phyloP scores from a whole-genome alignment of 2,113 vertebrate genomes.

The Notiomystis cincta region DNA sequence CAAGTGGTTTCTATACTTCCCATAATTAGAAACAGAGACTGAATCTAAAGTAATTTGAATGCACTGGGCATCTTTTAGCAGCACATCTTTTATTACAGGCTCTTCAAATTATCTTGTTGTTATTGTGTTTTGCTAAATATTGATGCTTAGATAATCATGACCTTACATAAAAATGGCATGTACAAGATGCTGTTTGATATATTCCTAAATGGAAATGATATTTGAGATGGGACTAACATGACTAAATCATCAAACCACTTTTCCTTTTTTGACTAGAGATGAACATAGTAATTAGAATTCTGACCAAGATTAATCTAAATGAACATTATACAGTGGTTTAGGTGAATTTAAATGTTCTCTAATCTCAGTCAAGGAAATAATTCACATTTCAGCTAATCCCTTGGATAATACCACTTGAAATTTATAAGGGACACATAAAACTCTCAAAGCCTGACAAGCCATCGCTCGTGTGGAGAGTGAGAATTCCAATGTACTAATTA shows the following conservation, averaged over 20 bases:
- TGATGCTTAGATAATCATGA: not conserved
- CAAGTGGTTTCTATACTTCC: not conserved
- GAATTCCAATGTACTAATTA: not conserved
- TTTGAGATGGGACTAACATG: not conserved
- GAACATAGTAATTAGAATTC: not conserved
- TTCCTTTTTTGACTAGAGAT: not conserved
- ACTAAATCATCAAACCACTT: conserved; percentile 12
- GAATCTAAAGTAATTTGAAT: not conserved
- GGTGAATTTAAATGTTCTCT: not conserved
- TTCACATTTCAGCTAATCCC: not conserved
- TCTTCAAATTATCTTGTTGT: not conserved
- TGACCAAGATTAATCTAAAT: not conserved
- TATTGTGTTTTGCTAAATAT: not conserved
- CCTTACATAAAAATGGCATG: not conserved
- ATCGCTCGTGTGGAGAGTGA: not conserved
- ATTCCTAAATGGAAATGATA: not conserved
- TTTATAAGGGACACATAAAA: not conserved
- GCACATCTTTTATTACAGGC: not conserved
- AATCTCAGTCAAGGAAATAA: not conserved
- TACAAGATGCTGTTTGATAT: not conserved
- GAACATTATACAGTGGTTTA: not conserved
- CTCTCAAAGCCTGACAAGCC: not conserved
- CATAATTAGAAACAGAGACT: not conserved
- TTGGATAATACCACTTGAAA: not conserved
- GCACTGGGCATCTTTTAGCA: not conserved